Evolutionary conservation across 1,140 invertebrate genomes (phyloP).

Genomic region (Plectrocnemia conspersa): DNA sequence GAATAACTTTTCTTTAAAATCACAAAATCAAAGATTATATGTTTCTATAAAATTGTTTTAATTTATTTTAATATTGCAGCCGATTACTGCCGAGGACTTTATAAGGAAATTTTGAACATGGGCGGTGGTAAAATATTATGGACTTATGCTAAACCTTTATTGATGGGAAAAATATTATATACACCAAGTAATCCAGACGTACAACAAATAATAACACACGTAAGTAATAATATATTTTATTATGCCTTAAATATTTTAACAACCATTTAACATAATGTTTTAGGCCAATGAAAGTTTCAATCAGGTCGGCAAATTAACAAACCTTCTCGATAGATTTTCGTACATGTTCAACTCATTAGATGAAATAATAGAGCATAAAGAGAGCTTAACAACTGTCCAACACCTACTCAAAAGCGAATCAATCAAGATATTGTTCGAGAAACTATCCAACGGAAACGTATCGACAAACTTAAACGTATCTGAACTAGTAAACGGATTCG

Average conservation of each 20-base stretch:
- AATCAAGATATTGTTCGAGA: constrained; percentile 22
- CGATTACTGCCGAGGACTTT: constrained; percentile 58
- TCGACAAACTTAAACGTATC: constrained; percentile 38
- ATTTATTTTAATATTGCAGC: constrained; percentile 41
- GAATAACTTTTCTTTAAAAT: too few relatives aligned
- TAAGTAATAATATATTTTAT: constrained; percentile 34
- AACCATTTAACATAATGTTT: constrained; percentile 24
- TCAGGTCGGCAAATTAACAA: constrained; percentile 50
- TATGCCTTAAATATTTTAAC: neutral
- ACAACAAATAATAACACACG: constrained; percentile 51
- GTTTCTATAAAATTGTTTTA: constrained; percentile 2
- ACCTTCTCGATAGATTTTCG: constrained; percentile 48
- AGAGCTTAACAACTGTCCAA: constrained; percentile 46
- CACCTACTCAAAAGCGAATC: constrained; percentile 36
- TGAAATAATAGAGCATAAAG: constrained; percentile 46
- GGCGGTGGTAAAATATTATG: constrained; percentile 62
- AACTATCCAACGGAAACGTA: neutral
- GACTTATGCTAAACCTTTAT: constrained; percentile 61
- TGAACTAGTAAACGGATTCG: constrained; percentile 41
- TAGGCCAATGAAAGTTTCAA: constrained; percentile 57
- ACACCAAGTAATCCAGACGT: constrained; percentile 51
- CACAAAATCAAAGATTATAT: too few relatives aligned
- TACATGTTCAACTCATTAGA: constrained; percentile 46
- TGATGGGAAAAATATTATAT: constrained; percentile 61
- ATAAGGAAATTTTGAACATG: constrained; percentile 54